Conservation (phyloP, 30 jellyfish, hydroid and myxozoan species). For the Cassiopea xamachana region DNA sequence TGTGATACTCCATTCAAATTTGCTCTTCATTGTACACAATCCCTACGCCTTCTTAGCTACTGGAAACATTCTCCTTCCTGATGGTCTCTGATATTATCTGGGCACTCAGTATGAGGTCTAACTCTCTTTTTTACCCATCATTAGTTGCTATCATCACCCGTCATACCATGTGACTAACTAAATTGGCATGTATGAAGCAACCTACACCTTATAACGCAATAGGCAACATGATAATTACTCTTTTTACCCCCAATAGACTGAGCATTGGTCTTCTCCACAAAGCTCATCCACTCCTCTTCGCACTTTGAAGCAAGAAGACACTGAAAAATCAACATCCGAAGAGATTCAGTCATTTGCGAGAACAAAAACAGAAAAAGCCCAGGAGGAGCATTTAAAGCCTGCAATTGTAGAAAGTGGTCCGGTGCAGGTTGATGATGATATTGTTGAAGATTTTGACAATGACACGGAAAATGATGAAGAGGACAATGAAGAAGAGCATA, state of each 20-base stretch:
- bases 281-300: background rate
- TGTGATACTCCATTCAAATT: too few relatives aligned
- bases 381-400: constrained; percentile 6
- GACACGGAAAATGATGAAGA: constrained; percentile 66
- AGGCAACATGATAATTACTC: too few relatives aligned
- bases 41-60: too few relatives aligned
- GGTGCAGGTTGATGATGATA: constrained; percentile 14
- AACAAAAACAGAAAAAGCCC: background rate
- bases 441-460: constrained; percentile 47
- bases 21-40: too few relatives aligned
- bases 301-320: background rate
- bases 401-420: constrained; percentile 65
- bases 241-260: background rate
- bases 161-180: too few relatives aligned
- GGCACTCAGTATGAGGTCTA: too few relatives aligned
- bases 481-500: constrained; percentile 69
- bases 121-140: too few relatives aligned
- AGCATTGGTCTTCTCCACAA: background rate
- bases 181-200: too few relatives aligned
- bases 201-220: too few relatives aligned
- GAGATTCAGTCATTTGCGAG: background rate
- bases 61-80: too few relatives aligned
- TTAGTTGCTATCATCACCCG: too few relatives aligned
- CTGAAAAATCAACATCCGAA: background rate
- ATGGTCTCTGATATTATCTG: too few relatives aligned